phyloP scores from a whole-genome alignment of 2,888 invertebrate genomes.

The Pheosia gnoma region DNA sequence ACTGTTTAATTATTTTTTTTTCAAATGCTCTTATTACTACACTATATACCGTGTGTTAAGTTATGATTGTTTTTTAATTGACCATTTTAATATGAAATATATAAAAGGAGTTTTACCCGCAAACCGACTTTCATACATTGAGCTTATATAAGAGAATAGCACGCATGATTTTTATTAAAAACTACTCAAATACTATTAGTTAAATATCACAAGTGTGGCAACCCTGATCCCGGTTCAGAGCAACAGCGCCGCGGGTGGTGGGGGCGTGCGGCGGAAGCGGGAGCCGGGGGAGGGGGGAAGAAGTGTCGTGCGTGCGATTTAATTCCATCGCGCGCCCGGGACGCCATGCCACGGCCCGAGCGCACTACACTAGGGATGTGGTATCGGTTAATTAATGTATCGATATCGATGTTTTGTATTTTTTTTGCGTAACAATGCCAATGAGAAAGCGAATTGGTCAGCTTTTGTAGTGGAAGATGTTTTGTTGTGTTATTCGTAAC shows the following conservation, averaged over 20 bases:
- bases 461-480: no score
- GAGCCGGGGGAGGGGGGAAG: conserved; percentile 50
- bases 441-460: no score
- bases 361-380: conserved; percentile 36
- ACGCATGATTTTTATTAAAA: not conserved
- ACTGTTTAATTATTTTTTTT: no score
- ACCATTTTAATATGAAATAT: no score
- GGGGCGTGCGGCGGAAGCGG: conserved; percentile 31
- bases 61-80: no score
- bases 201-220: conserved; percentile 14
- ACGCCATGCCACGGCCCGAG: conserved; percentile 42
- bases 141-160: no score
- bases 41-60: no score
- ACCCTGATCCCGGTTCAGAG: conserved; percentile 34
- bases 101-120: no score
- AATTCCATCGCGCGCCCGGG: conserved; percentile 80
- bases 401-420: conserved; percentile 9
- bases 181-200: not conserved
- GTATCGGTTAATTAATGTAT: conserved; percentile 5
- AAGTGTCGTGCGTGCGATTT: conserved; percentile 82
- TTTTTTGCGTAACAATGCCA: no score
- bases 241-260: conserved; percentile 37
- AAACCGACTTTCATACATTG: no score
- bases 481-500: no score
- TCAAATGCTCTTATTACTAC: no score